These are phyloP conservation scores for Schizaphis graminum DNA, from an alignment of 2,888 invertebrate genomes.

Conservation along the genomic window DNA sequence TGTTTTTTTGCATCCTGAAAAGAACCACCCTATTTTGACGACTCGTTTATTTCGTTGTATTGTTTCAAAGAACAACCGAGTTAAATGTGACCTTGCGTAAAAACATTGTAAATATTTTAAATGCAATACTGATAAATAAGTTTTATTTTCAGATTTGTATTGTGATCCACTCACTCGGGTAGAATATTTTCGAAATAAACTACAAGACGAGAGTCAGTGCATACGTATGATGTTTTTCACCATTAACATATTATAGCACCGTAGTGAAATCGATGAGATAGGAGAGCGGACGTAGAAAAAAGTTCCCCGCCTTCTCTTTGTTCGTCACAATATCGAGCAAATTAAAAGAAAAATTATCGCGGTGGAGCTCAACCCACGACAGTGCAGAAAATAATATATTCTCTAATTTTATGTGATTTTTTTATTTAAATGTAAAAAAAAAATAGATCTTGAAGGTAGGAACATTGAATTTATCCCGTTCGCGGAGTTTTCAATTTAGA, in stretches of 20 bases:
- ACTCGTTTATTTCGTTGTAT: not conserved
- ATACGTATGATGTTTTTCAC: not conserved
- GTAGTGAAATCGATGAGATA: not conserved
- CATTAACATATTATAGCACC: not conserved
- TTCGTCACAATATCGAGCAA: not conserved
- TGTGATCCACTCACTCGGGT: not conserved
- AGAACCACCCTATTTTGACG: not conserved
- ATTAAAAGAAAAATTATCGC: not conserved
- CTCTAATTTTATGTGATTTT: not conserved
- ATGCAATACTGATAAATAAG: not conserved
- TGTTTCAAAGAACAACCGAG: not conserved
- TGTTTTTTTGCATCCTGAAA: slow-evolving; percentile 37
- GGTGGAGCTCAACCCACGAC: not conserved
- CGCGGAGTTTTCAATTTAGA: not conserved
- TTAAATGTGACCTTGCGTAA: not conserved
- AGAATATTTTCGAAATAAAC: not conserved
- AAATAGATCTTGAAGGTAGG: not conserved
- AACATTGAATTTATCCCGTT: not conserved
- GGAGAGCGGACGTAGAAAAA: not conserved
- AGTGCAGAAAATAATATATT: not conserved
- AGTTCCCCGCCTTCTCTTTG: not conserved
- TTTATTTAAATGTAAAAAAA: not conserved
- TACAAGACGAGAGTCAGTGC: not conserved
- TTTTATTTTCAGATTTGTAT: not conserved
- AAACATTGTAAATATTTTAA: not conserved